Conservation (phyloP, 1,140 invertebrate genomes). For the Diachasmimorpha longicaudata region DNA sequence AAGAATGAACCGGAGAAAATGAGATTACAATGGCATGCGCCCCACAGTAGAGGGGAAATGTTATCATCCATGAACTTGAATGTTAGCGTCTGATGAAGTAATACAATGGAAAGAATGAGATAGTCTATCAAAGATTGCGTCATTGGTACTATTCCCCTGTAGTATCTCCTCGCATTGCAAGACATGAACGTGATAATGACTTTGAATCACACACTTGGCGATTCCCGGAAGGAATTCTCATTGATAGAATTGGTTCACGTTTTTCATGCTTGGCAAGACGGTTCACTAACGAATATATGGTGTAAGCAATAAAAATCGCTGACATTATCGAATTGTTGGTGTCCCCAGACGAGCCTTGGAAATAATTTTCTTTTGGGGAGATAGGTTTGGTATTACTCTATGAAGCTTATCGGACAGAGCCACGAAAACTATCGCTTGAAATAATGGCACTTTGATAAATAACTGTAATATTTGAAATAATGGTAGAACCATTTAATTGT, state of each 20-base stretch:
- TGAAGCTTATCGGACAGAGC: too few species aligned
- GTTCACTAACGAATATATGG: background rate
- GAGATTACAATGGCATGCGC: background rate
- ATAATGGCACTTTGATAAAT: too few species aligned
- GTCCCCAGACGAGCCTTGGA: background rate
- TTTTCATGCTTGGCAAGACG: background rate
- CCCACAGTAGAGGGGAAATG: background rate
- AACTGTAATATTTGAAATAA: too few species aligned
- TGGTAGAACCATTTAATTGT: too few species aligned
- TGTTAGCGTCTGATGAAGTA: background rate
- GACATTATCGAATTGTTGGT: background rate
- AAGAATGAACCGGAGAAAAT: background rate
- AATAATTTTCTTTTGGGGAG: too few species aligned
- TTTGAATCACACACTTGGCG: background rate
- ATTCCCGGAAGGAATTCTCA: background rate
- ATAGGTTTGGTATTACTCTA: too few species aligned
- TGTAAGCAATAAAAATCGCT: background rate
- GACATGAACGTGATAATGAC: background rate
- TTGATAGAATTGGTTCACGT: background rate
- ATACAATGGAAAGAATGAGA: background rate
- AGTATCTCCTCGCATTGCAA: background rate
- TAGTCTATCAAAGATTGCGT: background rate
- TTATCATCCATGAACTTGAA: background rate
- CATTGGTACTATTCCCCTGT: background rate
- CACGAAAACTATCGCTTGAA: too few species aligned